Percentiles rank a stretch among this genome's conserved stretches.
These are phyloP conservation scores for Leptopilina syphax DNA, from an alignment of 2,888 invertebrate species.

Conservation along the genomic window DNA sequence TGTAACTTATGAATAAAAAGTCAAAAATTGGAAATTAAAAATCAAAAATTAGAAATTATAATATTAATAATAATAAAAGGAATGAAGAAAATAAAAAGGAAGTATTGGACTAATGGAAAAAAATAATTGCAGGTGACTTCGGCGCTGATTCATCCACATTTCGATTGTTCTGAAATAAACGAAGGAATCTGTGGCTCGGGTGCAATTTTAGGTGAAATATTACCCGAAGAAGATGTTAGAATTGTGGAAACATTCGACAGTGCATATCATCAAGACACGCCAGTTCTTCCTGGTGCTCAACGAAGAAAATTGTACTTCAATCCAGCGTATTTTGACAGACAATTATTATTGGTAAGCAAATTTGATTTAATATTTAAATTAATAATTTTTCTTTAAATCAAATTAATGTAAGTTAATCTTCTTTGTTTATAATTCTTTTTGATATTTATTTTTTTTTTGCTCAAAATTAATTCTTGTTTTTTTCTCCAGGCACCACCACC, in stretches of 20 bases:
- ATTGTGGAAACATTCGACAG: conserved; percentile 88
- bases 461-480: neutral
- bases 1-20: too few species aligned
- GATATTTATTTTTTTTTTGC: conserved; percentile 45
- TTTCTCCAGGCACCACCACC: conserved; percentile 90
- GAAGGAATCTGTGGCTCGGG: conserved; percentile 73
- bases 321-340: conserved; percentile 94
- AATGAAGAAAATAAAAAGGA: neutral
- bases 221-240: conserved; percentile 91
- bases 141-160: conserved; percentile 84
- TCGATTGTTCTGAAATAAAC: conserved; percentile 66
- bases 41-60: too few species aligned
- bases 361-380: too few species aligned
- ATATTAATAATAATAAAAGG: too few species aligned
- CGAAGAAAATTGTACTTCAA: conserved; percentile 91
- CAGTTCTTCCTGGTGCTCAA: conserved; percentile 80
- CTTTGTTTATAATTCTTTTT: too few species aligned
- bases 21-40: too few species aligned
- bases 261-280: conserved; percentile 68
- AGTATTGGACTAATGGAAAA: neutral
- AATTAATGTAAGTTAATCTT: too few species aligned
- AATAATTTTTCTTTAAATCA: too few species aligned
- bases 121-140: conserved; percentile 80
- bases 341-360: conserved; percentile 85
- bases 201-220: conserved; percentile 79